A percentile compares a stretch with the other conserved stretches of the same genome.
Conservation (phyloP, 2,797 vertebrate species). For the Girardinus metallicus region DNA sequence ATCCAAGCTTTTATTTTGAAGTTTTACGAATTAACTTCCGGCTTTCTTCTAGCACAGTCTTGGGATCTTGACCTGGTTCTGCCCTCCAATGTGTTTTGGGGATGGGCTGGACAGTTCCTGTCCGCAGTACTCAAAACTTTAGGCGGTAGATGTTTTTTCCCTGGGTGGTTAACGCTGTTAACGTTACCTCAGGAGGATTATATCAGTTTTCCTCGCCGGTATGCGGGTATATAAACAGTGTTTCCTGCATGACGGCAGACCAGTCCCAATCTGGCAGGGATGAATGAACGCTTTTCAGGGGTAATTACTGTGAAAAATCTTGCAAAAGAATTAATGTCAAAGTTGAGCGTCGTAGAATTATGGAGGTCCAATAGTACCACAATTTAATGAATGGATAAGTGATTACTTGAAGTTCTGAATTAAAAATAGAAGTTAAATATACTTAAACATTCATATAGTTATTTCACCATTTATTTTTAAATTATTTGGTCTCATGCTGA, state of each 20-base stretch:
- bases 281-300: conserved; percentile 22
- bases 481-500: not conserved
- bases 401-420: not conserved
- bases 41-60: not conserved
- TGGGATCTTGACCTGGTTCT: not conserved
- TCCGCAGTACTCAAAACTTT: conserved; percentile 57
- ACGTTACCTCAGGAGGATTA: conserved; percentile 5
- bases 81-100: conserved; percentile 43
- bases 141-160: conserved; percentile 44
- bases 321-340: not conserved
- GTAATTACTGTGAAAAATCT: conserved; percentile 5
- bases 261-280: conserved; percentile 9
- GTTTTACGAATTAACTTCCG: not conserved
- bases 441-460: not conserved
- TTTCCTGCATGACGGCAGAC: conserved; percentile 39
- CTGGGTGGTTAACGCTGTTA: not conserved
- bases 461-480: not conserved
- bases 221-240: conserved; percentile 26
- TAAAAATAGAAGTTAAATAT: not conserved
- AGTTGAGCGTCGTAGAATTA: not conserved
- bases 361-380: not conserved
- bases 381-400: not conserved
- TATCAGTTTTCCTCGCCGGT: conserved; percentile 8
- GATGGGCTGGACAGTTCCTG: conserved; percentile 53
- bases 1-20: conserved; percentile 54